Conservation (phyloP, 1,140 invertebrate genomes). For the Prorops nasuta region DNA sequence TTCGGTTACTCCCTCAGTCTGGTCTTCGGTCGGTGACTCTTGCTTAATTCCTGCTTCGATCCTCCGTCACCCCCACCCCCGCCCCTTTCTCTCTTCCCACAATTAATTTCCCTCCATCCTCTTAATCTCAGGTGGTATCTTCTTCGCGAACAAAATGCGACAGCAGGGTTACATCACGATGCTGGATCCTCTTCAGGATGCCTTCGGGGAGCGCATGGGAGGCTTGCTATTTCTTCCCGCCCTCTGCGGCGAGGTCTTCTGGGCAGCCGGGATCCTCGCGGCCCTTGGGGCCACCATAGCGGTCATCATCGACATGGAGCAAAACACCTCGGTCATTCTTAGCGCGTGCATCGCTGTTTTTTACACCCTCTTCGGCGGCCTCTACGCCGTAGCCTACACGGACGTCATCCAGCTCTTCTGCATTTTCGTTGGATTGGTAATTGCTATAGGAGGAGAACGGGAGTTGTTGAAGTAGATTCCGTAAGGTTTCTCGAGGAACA, state of each 20-base stretch:
- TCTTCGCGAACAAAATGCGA: constrained; percentile 98
- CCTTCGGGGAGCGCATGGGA: constrained; percentile 95
- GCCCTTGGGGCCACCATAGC: constrained; percentile 93
- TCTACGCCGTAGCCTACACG: constrained; percentile 98
- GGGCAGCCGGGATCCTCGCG: constrained; percentile 95
- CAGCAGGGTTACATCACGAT: constrained; percentile 97
- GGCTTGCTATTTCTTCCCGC: constrained; percentile 95
- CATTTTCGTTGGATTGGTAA: constrained; percentile 93
- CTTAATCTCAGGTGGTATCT: constrained; percentile 86
- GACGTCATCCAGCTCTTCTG: constrained; percentile 98
- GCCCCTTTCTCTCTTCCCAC: too few relatives aligned
- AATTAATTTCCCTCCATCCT: too few relatives aligned
- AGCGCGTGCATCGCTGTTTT: constrained; percentile 95
- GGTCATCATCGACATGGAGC: constrained; percentile 95
- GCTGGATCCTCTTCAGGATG: constrained; percentile 96
- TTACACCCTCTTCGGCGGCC: constrained; percentile 96
- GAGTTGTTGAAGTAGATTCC: too few relatives aligned
- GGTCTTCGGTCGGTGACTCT: constrained; percentile 77
- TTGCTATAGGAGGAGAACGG: constrained; percentile 41
- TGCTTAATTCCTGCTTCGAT: too few relatives aligned
- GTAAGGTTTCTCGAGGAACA: too few relatives aligned
- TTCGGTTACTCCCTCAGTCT: constrained; percentile 95
- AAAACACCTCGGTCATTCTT: constrained; percentile 87
- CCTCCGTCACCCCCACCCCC: too few relatives aligned
- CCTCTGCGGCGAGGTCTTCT: constrained; percentile 95